Conservation (phyloP, 2,113 vertebrate species). For the Lipophrys pholis region DNA sequence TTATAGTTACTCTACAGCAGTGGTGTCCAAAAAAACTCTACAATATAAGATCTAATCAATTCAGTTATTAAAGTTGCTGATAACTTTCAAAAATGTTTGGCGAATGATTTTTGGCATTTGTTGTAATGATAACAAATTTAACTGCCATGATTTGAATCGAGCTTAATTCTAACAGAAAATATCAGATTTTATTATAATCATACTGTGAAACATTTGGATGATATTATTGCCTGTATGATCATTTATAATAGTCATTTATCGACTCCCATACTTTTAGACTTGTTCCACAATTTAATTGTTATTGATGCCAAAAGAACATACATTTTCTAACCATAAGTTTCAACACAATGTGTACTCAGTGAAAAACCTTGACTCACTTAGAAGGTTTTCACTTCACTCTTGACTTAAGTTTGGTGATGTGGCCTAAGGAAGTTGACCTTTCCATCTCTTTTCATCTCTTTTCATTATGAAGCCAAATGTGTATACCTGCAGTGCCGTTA, state of each 20-base stretch:
- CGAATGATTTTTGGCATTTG: not conserved
- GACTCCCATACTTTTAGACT: not conserved
- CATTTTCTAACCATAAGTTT: not conserved
- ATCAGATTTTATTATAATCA: not conserved
- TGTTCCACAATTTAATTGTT: not conserved
- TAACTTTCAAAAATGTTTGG: not conserved
- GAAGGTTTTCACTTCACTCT: no score
- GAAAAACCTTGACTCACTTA: no score
- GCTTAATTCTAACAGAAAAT: not conserved
- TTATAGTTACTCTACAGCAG: not conserved
- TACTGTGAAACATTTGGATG: not conserved
- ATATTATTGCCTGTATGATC: not conserved
- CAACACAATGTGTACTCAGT: not conserved
- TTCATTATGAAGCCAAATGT: slow-evolving; percentile 4
- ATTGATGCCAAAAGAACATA: not conserved
- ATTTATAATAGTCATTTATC: not conserved
- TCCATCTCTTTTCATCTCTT: not conserved
- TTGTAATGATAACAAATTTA: slow-evolving; percentile 2
- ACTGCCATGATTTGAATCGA: not conserved
- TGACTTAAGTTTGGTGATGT: not conserved
- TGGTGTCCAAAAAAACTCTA: not conserved
- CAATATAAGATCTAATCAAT: not conserved
- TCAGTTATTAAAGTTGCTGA: not conserved
- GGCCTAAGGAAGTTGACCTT: slow-evolving; percentile 6
- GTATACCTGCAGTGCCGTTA: slow-evolving; percentile 49